Evolutionary conservation across 2,113 vertebrate genomes (phyloP), one percentile per base, ranked within the genome.

Genomic region (Microcebus lehilahytsara): DNA sequence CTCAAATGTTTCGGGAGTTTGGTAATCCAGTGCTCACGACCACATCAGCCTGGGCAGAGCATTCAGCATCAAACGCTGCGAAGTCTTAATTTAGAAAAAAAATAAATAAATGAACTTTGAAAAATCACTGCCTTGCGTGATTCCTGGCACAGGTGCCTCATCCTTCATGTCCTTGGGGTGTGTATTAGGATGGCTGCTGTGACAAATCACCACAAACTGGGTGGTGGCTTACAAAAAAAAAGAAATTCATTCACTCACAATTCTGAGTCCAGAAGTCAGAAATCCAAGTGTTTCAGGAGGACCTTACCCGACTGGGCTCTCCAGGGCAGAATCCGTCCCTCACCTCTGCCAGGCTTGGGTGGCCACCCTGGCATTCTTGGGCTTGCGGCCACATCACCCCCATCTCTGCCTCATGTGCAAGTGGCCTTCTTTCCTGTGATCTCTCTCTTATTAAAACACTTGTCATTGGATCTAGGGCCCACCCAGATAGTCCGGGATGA

Each of bases 11-110:
- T 46, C 8, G 2, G 20, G 17, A 46, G 30, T 32, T 89, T 30
- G 30, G 49, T 40, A 30, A 83, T 37, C 64, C 83, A 84, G 42
- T 13, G 42, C 8, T 93, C 13, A 9, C 20, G 8, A 85, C 27
- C 89, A 30, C 60, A 62, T 51, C 5, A 23, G n/a, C 66, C 60
- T 51, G 30, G 25, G 20, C 27, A 62, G 71, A 94, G 62, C 69
- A n/a, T 16, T 67, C 74, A 42, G 25, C 12, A 62, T 25, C 20
- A 79, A 88, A 58, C 27, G 7, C 6, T 46, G 37, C 77, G 17
- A 49, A 49, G 37, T 78, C n/a, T 85, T 87, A 9, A 97, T 78
- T 90, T 84, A 75, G 49, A 49, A 49, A 49, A 49, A 71, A 89
- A 89, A 37, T 10, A 46, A 85, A 58, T 40, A 74, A 80, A 66